Evolutionary conservation across 2,888 invertebrate species (phyloP).

Genomic region (Schizotus pectinicornis): DNA sequence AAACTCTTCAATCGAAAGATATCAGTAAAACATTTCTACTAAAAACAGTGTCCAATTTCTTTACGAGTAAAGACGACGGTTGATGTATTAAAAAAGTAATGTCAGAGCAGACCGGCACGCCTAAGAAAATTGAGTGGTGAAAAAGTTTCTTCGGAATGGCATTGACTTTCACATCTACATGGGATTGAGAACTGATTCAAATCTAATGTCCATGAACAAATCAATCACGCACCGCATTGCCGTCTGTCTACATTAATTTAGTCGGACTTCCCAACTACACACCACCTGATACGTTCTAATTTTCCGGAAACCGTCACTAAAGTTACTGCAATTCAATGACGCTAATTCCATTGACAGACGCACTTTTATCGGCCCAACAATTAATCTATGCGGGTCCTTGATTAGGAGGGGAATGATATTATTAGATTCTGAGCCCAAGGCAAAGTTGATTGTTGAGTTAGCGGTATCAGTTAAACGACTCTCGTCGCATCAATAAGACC

Average conservation of each 20-base stretch:
- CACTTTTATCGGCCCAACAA: background rate
- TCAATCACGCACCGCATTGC: slow-evolving; percentile 53
- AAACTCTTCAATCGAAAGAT: slow-evolving; percentile 46
- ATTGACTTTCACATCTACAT: slow-evolving; percentile 49
- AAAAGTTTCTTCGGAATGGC: slow-evolving; percentile 47
- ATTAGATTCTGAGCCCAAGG: slow-evolving; percentile 9
- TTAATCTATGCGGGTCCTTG: slow-evolving; percentile 6
- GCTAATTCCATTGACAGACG: background rate
- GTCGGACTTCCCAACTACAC: slow-evolving; percentile 12
- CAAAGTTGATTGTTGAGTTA: slow-evolving; percentile 14
- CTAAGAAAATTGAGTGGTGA: slow-evolving; percentile 51
- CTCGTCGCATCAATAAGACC: slow-evolving; percentile 11
- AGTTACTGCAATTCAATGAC: no score
- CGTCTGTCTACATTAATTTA: slow-evolving; percentile 30
- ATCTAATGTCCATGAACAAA: slow-evolving; percentile 53
- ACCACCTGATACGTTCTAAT: background rate
- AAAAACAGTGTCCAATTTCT: slow-evolving; percentile 55
- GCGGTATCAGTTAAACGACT: slow-evolving; percentile 6
- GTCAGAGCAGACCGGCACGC: slow-evolving; percentile 48
- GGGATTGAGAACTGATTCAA: slow-evolving; percentile 50
- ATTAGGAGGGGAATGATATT: slow-evolving; percentile 19
- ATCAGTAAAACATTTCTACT: slow-evolving; percentile 47
- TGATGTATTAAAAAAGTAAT: slow-evolving; percentile 56
- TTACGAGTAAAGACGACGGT: slow-evolving; percentile 49
- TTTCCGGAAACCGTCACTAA: no score